phyloP scores from a whole-genome alignment of 1,140 invertebrate species.

The Cheumatopsyche charites region DNA sequence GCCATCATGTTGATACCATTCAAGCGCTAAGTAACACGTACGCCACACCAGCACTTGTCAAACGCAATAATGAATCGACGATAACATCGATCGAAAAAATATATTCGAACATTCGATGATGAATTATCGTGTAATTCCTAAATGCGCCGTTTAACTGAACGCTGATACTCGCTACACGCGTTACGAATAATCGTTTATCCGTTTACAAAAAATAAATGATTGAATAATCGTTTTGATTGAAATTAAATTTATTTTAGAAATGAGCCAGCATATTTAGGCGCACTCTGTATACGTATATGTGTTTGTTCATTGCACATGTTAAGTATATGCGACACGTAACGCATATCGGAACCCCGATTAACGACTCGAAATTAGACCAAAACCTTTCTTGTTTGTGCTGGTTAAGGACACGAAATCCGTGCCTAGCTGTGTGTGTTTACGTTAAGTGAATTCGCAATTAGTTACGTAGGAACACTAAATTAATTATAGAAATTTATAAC shows the following conservation, averaged over 20 bases:
- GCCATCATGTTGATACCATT: conserved; percentile 39
- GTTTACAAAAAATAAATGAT: no score
- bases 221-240: no score
- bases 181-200: no score
- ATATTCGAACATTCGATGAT: neutral
- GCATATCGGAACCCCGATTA: conserved; percentile 7
- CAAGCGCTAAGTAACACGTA: conserved; percentile 35
- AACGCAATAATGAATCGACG: conserved; percentile 23
- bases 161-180: no score
- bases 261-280: no score
- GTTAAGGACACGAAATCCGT: no score
- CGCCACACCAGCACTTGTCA: conserved; percentile 24
- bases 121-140: conserved; percentile 9
- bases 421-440: neutral
- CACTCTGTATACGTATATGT: no score
- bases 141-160: neutral
- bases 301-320: conserved; percentile 1
- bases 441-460: conserved; percentile 36
- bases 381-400: neutral
- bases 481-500: conserved; percentile 41
- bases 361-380: conserved; percentile 18
- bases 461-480: conserved; percentile 30
- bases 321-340: neutral
- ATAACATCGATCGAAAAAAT: conserved; percentile 1
- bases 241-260: no score